Evolutionary conservation across 1,140 invertebrate species (phyloP).

Genomic region (Cheumatopsyche charites): DNA sequence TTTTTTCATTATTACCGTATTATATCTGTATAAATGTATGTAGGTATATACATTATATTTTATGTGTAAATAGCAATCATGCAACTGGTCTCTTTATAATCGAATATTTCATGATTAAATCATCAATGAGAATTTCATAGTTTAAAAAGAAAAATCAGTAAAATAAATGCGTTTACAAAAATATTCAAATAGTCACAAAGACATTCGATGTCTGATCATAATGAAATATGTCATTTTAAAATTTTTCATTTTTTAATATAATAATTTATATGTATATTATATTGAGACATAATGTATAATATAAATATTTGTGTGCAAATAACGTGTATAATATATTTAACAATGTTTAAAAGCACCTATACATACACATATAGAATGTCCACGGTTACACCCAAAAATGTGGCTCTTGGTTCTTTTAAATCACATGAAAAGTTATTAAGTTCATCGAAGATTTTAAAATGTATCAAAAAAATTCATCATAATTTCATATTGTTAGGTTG

Average conservation of each 20-base stretch:
- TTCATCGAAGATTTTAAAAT: too few relatives aligned
- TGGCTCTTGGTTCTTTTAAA: neutral
- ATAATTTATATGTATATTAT: too few relatives aligned
- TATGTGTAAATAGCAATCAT: neutral
- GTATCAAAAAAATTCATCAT: too few relatives aligned
- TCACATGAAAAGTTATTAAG: too few relatives aligned
- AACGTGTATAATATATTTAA: too few relatives aligned
- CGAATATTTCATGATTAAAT: neutral
- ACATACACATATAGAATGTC: neutral
- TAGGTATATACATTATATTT: neutral
- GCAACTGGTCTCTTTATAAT: neutral
- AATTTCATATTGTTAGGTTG: too few relatives aligned
- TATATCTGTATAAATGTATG: neutral
- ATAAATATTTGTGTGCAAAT: too few relatives aligned
- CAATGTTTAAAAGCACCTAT: conserved; percentile 11
- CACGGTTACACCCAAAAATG: neutral
- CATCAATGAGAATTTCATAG: neutral
- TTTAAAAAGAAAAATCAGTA: neutral
- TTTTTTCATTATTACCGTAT: neutral
- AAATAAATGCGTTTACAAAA: neutral
- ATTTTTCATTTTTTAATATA: too few relatives aligned
- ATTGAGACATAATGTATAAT: too few relatives aligned
- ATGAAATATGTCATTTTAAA: too few relatives aligned
- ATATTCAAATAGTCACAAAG: too few relatives aligned
- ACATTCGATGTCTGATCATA: too few relatives aligned